Base-by-base conservation (phyloP, 2,888 invertebrate genomes). In the Conops quadrifasciatus region DNA sequence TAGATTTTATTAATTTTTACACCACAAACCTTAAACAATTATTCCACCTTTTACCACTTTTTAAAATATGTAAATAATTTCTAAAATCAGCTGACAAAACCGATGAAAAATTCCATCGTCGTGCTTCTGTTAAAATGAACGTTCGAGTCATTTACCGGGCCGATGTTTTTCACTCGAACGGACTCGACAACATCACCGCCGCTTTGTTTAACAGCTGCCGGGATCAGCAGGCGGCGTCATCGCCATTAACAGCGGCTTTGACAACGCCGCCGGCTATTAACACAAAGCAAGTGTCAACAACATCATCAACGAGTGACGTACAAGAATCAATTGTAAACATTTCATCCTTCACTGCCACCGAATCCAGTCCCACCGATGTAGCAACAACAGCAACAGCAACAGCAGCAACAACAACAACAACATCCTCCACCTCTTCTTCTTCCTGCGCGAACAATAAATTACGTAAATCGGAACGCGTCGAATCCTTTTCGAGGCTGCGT, bases 51-150 rank as follows among this genome's bases (percentile, higher is more conserved):
- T 9, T 36, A 36, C 4, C 36, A 36, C 9, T 36, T 36, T 36
- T 36, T 36, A 7, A 36, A 36, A 36, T 36, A 36, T 60, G 1
- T 58, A 16, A 36, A 73, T 73, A 75, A 74, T 84, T 86, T 36
- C 4, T 36, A 7, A 7, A 36, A 36, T 36, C 85, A 95, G 95
- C 94, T n/a, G 94, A 94, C 75, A 88, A 92, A 76, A 90, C 92
- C 0, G 94, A 95, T 78, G 94, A 95, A 81, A 94, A 93, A 84
- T 89, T 93, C 58, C 92, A 93, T 71, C 89, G 93, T 24, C 90
- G 93, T 68, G 91, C 92, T 74, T 92, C 92, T 0, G 94, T 95
- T 21, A 90, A 93, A 72, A 94, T 95, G 93, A 94, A 94, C 43
- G 93, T 95, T 72, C 88, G 94, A 7, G 94, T 95, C 69, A 90